A percentile compares a stretch with the other conserved stretches of the same genome.
Evolutionary conservation across 2,888 invertebrate species (phyloP).

Genomic region (Megaustenia siamemsis): DNA sequence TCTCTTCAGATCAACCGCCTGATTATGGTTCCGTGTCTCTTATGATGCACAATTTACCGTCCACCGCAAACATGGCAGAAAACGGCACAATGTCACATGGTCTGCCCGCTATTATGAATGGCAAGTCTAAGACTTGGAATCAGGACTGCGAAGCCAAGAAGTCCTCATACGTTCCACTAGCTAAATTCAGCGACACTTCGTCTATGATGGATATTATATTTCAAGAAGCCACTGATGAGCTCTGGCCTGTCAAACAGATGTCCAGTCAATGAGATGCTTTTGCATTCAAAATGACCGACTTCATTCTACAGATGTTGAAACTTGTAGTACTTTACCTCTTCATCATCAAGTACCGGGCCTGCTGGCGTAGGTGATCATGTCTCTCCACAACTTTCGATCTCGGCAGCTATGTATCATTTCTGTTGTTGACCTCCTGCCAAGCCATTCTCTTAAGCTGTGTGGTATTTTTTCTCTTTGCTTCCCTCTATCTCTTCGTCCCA

Average conservation of each 20-base stretch:
- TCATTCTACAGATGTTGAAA: no score
- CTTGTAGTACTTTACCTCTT: no score
- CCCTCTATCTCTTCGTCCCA: no score
- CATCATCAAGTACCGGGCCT: no score
- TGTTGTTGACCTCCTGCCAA: no score
- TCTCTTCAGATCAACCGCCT: not conserved
- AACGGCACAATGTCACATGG: not conserved
- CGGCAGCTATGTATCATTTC: no score
- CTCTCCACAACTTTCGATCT: no score
- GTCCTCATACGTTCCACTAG: conserved; percentile 54
- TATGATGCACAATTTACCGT: conserved; percentile 40
- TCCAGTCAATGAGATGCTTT: not conserved
- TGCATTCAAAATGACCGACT: not conserved
- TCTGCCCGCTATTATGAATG: not conserved
- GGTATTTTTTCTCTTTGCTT: no score
- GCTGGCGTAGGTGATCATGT: no score
- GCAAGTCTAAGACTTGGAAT: not conserved
- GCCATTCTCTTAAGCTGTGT: no score
- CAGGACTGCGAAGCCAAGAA: not conserved
- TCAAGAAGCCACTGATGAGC: conserved; percentile 47
- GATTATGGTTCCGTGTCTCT: conserved; percentile 42
- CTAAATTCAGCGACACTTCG: conserved; percentile 63
- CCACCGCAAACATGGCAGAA: not conserved
- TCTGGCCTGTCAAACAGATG: not conserved
- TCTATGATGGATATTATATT: conserved; percentile 69